Percentiles rank a stretch among this genome's conserved stretches.
These are phyloP conservation scores for Pachydiplax longipennis DNA, from an alignment of 2,888 invertebrate species.

Conservation along the genomic window DNA sequence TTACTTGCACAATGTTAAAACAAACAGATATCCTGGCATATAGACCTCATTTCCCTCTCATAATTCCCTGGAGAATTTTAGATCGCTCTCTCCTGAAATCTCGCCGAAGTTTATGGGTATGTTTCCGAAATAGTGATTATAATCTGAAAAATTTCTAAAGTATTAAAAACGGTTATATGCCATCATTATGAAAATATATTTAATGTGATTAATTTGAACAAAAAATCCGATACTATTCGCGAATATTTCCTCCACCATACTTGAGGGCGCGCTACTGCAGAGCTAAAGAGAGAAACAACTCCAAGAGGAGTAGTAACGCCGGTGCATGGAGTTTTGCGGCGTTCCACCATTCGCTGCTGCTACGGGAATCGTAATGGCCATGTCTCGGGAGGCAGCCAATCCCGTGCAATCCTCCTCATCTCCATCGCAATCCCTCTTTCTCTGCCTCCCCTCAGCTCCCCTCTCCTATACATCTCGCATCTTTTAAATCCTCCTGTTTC, in stretches of 20 bases:
- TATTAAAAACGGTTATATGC: too few relatives aligned
- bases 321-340: slow-evolving; percentile 30
- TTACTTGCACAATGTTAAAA: too few relatives aligned
- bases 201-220: too few relatives aligned
- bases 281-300: slow-evolving; percentile 3
- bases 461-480: background rate
- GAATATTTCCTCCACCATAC: background rate
- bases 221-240: too few relatives aligned
- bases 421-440: slow-evolving; percentile 35
- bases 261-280: slow-evolving; percentile 1
- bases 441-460: background rate
- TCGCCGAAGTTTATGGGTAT: too few relatives aligned
- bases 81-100: too few relatives aligned
- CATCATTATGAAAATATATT: too few relatives aligned
- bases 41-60: too few relatives aligned
- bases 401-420: slow-evolving; percentile 45
- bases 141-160: too few relatives aligned
- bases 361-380: slow-evolving; percentile 38
- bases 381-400: slow-evolving; percentile 37
- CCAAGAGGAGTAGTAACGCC: background rate
- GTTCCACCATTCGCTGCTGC: slow-evolving; percentile 39
- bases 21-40: too few relatives aligned
- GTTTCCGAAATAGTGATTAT: too few relatives aligned
- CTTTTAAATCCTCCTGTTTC: background rate
- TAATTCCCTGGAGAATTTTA: too few relatives aligned